These are phyloP conservation scores for Motacilla alba DNA, from an alignment of 2,113 vertebrate species.

Conservation along the genomic window DNA sequence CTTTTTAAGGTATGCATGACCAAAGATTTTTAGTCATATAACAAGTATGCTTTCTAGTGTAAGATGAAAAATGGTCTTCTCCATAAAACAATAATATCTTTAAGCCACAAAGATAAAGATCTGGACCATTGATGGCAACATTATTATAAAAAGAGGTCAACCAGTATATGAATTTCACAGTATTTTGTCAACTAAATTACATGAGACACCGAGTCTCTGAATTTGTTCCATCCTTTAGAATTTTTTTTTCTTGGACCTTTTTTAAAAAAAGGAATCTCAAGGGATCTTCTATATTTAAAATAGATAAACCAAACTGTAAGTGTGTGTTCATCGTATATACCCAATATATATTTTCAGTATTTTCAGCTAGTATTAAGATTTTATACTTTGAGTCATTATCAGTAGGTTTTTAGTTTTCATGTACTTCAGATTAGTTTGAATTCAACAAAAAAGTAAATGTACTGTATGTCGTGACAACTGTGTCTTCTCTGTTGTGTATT, in stretches of 20 bases:
- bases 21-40: constrained; percentile 53
- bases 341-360: neutral
- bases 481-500: neutral
- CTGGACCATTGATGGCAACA: neutral
- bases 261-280: fast-evolving
- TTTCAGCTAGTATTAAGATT: neutral
- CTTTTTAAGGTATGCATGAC: neutral
- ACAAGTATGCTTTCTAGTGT: neutral
- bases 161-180: neutral
- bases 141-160: neutral
- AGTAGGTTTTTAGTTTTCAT: neutral
- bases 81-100: constrained; percentile 31
- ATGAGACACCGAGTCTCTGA: neutral
- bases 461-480: neutral
- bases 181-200: neutral
- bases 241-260: neutral
- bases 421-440: neutral
- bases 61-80: constrained; percentile 22
- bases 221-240: neutral
- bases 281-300: neutral
- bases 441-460: neutral
- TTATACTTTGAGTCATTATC: neutral
- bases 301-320: neutral
- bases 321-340: neutral
- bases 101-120: neutral